Conservation (phyloP, 2,113 vertebrate genomes). For the Ailuropoda melanoleuca region DNA sequence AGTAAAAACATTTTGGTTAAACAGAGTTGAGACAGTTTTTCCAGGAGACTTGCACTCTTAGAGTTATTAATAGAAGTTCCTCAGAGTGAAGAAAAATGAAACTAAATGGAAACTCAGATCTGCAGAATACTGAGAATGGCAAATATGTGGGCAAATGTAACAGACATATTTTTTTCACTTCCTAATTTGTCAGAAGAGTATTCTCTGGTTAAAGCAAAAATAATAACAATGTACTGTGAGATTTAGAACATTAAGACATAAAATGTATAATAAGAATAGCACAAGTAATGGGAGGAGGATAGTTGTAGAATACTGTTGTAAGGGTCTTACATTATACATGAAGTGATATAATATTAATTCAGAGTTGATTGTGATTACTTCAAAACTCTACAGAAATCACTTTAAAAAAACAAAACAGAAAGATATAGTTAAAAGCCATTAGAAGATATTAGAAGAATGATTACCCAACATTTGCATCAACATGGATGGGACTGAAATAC, state of each 20-base stretch:
- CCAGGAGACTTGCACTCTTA: background rate
- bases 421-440: background rate
- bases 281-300: background rate
- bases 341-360: background rate
- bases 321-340: background rate
- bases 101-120: background rate
- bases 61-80: background rate
- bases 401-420: background rate
- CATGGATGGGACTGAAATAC: too few relatives aligned
- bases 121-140: background rate
- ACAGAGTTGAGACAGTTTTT: background rate
- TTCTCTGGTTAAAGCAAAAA: background rate
- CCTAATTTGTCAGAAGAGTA: background rate
- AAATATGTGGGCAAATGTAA: background rate
- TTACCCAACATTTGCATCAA: too few relatives aligned
- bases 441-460: background rate
- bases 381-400: background rate
- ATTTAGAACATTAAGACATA: background rate
- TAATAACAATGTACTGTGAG: background rate
- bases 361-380: background rate
- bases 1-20: background rate
- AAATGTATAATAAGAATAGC: background rate
- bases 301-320: background rate
- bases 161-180: background rate
- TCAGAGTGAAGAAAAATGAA: background rate